These are phyloP conservation scores for Eriocheir sinensis DNA, from an alignment of 1,140 invertebrate species.

Conservation along the genomic window DNA sequence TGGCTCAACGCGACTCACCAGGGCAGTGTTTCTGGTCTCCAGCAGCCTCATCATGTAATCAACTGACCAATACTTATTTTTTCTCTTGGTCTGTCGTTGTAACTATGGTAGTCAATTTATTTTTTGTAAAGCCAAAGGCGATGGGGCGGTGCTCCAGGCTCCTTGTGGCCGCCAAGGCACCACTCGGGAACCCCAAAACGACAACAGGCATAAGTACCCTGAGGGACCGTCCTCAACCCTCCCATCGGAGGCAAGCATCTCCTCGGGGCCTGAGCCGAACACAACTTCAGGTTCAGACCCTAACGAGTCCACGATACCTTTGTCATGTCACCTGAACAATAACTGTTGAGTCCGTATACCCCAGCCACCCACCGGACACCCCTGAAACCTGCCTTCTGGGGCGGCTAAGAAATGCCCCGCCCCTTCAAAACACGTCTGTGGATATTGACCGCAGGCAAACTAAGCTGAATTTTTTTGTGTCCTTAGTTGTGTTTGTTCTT, in stretches of 20 bases:
- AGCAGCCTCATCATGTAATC: not conserved
- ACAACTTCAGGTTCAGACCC: constrained; percentile 11
- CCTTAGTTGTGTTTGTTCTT: not conserved
- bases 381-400: not conserved
- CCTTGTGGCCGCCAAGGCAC: not conserved
- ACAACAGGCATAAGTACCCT: not conserved
- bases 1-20: not conserved
- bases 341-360: not conserved
- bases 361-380: too few species aligned
- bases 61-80: not conserved
- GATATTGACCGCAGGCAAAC: not conserved
- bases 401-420: not conserved
- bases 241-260: not conserved
- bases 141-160: not conserved
- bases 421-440: not conserved
- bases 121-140: not conserved
- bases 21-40: not conserved
- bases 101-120: not conserved
- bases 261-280: not conserved
- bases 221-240: not conserved
- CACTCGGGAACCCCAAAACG: not conserved
- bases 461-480: not conserved
- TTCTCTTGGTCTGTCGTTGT: not conserved
- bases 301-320: not conserved
- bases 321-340: not conserved